Evolutionary conservation across 2,888 invertebrate species (phyloP), one percentile per base, ranked within the genome.

Genomic region (Tromatobia lineatoria): DNA sequence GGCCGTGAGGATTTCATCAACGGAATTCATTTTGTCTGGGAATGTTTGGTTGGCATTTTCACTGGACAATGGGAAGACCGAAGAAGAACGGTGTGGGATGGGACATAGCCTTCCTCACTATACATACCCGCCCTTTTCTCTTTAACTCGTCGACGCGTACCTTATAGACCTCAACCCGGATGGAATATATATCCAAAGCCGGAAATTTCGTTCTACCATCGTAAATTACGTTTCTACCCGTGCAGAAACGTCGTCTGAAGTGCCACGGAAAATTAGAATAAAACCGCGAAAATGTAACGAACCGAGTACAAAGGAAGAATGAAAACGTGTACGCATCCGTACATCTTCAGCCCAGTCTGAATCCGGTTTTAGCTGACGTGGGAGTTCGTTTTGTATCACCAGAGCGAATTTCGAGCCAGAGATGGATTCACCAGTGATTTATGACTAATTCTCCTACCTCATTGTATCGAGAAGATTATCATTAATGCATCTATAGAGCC

Each of bases 1-100:
- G 38, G 38, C 29, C 69, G 42, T 57, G 73, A 82, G 73, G 78
- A 82, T 82, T 82, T 82, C 73, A 82, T 78, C 78, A 78, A 69
- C 73, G 73, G 78, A 82, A 82, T 82, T 82, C 78, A 82, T 74
- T 82, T 69, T 59, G 78, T 71, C 71, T 82, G 66, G 71, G 80
- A 76, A 81, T 81, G 80, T 64, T 81, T 54, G 80, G 61, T 61
- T 69, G 80, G 76, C 80, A 64, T 76, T 70, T 76, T 38, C 34
- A 25, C 11, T 54, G 70, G 57, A 81, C 80, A 76, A 81, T 81
- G 70, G 70, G 75, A n/a, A 42, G 42, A 38, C 61, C 42, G n/a
- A 3, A n/a, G 54, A 69, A 61, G 52, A 38, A 45, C 61, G 74
- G 25, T 29, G 59, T 54, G 13, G 18, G 23, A 20, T 42, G 38